Evolutionary conservation across 2,797 vertebrate genomes (phyloP).

Genomic region (Halcyon smyrnensis): DNA sequence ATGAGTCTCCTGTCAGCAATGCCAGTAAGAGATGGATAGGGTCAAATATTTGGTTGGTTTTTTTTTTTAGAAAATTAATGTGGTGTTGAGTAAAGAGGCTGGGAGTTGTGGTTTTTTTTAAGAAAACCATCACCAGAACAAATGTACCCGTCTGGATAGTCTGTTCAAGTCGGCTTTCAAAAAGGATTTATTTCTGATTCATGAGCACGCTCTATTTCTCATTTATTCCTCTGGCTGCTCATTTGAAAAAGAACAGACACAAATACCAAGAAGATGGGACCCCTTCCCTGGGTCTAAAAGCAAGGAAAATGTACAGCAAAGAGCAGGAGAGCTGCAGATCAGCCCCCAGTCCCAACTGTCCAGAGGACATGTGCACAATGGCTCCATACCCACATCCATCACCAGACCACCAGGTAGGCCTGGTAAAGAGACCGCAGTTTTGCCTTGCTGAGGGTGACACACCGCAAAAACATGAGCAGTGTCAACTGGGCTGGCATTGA

Average conservation of each 20-base stretch:
- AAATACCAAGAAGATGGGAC: not conserved
- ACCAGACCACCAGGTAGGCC: not conserved
- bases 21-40: not conserved
- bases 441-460: not conserved
- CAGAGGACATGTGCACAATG: rapidly evolving
- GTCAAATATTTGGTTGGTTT: not conserved
- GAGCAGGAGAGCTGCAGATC: not conserved
- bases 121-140: not conserved
- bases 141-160: not conserved
- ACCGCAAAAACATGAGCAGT: not conserved
- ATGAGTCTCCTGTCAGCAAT: not conserved
- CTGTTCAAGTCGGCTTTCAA: not conserved
- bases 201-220: not conserved
- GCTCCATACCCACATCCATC: not conserved
- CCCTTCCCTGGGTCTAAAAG: not conserved
- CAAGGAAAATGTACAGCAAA: not conserved
- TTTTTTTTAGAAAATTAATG: not conserved
- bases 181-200: conserved; percentile 5
- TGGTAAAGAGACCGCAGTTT: not conserved
- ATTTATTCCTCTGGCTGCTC: conserved; percentile 10
- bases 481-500: not conserved
- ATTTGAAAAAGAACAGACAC: not conserved
- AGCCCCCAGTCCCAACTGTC: not conserved
- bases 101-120: not conserved
- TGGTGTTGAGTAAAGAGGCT: not conserved